Base-by-base conservation (phyloP, 2,797 vertebrate species). In the Nannoperca australis region DNA sequence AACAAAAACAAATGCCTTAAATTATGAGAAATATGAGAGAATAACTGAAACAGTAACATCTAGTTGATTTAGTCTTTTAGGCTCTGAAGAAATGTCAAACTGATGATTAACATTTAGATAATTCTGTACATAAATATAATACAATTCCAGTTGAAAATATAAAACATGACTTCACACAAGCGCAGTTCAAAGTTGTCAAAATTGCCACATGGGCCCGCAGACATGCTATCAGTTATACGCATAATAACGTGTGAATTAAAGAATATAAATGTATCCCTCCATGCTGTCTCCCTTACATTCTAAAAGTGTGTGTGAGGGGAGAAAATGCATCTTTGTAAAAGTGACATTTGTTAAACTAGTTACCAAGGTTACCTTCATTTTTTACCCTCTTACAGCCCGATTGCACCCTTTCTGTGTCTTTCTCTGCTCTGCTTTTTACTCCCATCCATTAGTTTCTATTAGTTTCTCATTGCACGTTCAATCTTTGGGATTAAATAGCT, bases 1-100 rank as follows among this genome's bases (percentile, higher is more conserved):
- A 53, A 73, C 78, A 76, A 77, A 82, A 84, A 90, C 77, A 84
- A 85, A 90, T 70, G 61, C 38, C 79, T 81, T 74, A 79, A 90
- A 90, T 85, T 22, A 87, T 83, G 66, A 53, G 47, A 76, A 84
- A 89, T 75, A 62, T 49, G 58, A 50, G 68, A 51, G 70, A 38
- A 68, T 45, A 61, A 70, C 45, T 73, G 63, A 55, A 85, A 84
- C 53, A 55, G 69, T 70, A 66, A 49, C 70, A 76, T 78, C 18
- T 60, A 22, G 38, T 61, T 50, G 17, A 59, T 75, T 84, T 59
- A 61, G 38, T 76, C 36, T 70, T 81, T 75, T 14, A n/a, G 66
- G 20, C 4, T 1, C 14, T 45, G 13, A 60, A n/a, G 30, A 77
- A 72, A 79, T 20, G 15, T 50, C 32, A 49, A 40, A 42, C 22